Percentiles rank a stretch among this genome's conserved stretches.
Evolutionary conservation across 2,888 invertebrate species (phyloP).

Genomic region (Cerastoderma edule): DNA sequence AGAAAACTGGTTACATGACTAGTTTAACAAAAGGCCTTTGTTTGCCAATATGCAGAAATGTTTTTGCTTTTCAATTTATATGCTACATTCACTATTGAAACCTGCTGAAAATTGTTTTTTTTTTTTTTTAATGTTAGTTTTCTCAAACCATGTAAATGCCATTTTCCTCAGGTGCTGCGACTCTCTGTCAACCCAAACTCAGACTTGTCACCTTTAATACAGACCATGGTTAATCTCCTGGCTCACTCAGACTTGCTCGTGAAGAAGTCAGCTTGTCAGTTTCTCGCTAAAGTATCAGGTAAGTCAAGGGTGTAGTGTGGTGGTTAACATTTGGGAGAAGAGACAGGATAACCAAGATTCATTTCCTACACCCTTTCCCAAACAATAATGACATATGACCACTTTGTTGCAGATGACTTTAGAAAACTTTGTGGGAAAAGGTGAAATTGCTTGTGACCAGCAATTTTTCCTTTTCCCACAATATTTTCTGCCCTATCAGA

Average conservation of each 20-base stretch:
- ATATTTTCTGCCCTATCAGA: too few relatives aligned
- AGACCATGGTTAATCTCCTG: constrained; percentile 76
- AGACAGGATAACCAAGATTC: background rate
- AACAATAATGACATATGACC: background rate
- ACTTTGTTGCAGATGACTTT: background rate
- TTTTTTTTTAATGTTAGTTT: too few relatives aligned
- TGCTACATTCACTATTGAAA: background rate
- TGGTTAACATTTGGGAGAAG: background rate
- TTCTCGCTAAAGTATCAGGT: constrained; percentile 65
- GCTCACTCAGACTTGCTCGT: constrained; percentile 77
- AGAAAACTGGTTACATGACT: background rate
- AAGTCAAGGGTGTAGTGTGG: background rate
- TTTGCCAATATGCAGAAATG: background rate
- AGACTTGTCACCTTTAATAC: constrained; percentile 68
- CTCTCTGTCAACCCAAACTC: constrained; percentile 29
- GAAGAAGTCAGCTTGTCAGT: constrained; percentile 77
- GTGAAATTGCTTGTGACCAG: background rate
- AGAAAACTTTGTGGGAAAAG: background rate
- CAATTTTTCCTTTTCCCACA: background rate
- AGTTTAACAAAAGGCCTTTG: background rate
- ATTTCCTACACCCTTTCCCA: background rate
- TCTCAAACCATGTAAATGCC: too few relatives aligned
- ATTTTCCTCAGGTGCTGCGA: constrained; percentile 27
- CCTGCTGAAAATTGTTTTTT: background rate
- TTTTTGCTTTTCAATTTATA: background rate